Base-by-base conservation (phyloP, 1,140 invertebrate genomes). In the Sinonovacula constricta region DNA sequence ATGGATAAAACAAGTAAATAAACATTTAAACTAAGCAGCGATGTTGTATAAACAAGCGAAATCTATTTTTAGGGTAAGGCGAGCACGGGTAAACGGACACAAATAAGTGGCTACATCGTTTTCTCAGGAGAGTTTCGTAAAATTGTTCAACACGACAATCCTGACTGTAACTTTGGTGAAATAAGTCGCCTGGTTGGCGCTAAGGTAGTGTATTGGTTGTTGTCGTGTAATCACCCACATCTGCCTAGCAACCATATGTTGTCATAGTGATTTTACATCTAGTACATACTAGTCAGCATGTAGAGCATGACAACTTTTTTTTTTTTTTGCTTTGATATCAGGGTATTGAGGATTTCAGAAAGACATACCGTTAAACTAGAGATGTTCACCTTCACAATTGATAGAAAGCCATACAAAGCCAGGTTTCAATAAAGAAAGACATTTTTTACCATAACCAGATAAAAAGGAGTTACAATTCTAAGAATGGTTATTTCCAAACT, bases 61-160 rank as follows among this genome's bases (percentile, higher is more conserved):
- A n/a, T n/a, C n/a, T n/a, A n/a, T n/a, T 72, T 62, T 51, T 68
- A 79, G 76, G 76, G 56, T 30, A 79, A 79, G 54, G 59, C 36
- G 51, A 69, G n/a, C n/a, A n/a, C n/a, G n/a, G n/a, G 54, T 49
- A 77, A 68, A 28, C 65, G 83, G n/a, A 71, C 86, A 65, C 88
- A 98, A 81, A 96, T 99, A 77, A 98, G 97, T 85, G 98, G 98
- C 14, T 99, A 99, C 92, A 99, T 99, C 88, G 93, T 99, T 30
- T 99, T 99, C 93, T 98, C 98, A 18, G 96, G 97, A 90, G 98
- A 99, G 92, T 95, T 98, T 45, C 93, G 98, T 18, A 93, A 98
- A 94, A 91, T 93, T 87, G 94, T 97, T 89, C 94, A 97, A 89
- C 92, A 95, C 86, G 95, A 96, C 88, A 98, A 99, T 93, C 98